A percentile compares a stretch with the other conserved stretches of the same genome.
phyloP scores from a whole-genome alignment of 2,797 vertebrate genomes.

The Emys orbicularis region DNA sequence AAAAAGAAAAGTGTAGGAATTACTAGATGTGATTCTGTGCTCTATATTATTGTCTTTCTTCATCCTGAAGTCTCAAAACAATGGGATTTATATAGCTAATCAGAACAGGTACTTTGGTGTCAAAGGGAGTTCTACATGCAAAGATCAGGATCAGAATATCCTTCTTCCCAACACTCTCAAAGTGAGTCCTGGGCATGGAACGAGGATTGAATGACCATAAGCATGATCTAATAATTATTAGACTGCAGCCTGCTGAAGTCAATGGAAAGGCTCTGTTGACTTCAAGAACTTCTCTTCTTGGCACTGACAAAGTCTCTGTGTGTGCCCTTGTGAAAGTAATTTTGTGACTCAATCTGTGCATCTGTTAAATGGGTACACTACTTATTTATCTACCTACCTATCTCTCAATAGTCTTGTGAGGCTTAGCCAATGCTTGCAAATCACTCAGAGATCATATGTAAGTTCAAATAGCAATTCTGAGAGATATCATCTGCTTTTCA shows the following conservation, averaged over 20 bases:
- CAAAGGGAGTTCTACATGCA: no score
- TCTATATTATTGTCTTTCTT: conserved; percentile 10
- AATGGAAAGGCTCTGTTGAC: not conserved
- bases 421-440: no score
- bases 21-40: conserved; percentile 7
- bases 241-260: not conserved
- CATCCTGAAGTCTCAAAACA: not conserved
- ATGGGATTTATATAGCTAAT: conserved; percentile 1
- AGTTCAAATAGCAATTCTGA: no score
- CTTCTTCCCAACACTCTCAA: no score
- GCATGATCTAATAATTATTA: not conserved
- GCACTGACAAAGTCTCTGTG: not conserved
- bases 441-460: no score
- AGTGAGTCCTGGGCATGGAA: not conserved
- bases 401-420: no score
- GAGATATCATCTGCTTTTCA: not conserved
- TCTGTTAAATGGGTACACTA: not conserved
- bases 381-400: no score
- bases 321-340: not conserved
- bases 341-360: not conserved
- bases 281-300: not conserved
- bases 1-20: conserved; percentile 33
- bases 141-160: no score
- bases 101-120: not conserved
- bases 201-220: not conserved